These are phyloP conservation scores for Drosophila mayri DNA, from an alignment of 1,140 invertebrate genomes.

Conservation along the genomic window DNA sequence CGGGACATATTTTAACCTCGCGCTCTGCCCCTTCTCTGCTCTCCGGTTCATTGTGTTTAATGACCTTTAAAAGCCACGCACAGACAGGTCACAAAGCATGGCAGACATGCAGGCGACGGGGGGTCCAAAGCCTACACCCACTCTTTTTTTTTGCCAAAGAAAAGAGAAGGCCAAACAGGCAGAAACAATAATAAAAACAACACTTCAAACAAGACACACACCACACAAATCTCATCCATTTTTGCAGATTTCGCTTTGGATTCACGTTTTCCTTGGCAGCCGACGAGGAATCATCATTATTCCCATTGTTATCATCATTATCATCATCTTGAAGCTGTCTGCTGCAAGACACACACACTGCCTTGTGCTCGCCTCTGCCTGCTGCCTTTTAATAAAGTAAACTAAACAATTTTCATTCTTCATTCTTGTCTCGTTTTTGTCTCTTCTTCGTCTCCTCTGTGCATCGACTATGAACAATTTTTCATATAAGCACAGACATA, in stretches of 20 bases:
- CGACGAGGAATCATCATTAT: slow-evolving; percentile 32
- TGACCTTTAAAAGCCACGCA: slow-evolving; percentile 81
- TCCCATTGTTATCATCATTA: slow-evolving; percentile 60
- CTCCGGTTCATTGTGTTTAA: slow-evolving; percentile 66
- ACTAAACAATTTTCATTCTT: slow-evolving; percentile 83
- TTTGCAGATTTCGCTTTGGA: slow-evolving; percentile 52
- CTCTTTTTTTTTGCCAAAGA: neutral
- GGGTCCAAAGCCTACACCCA: slow-evolving; percentile 27
- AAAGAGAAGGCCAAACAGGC: slow-evolving; percentile 38
- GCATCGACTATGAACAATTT: slow-evolving; percentile 63
- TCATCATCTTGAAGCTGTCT: slow-evolving; percentile 59
- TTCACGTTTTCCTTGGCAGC: slow-evolving; percentile 52
- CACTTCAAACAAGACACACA: slow-evolving; percentile 39
- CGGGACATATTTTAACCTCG: slow-evolving; percentile 41
- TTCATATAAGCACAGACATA: slow-evolving; percentile 32
- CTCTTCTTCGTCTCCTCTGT: slow-evolving; percentile 61
- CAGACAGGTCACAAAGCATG: slow-evolving; percentile 71
- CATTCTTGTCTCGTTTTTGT: slow-evolving; percentile 79
- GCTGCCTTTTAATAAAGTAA: slow-evolving; percentile 80
- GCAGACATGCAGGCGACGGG: slow-evolving; percentile 44
- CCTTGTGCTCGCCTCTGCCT: slow-evolving; percentile 50
- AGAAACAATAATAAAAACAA: slow-evolving; percentile 38
- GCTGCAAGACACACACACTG: slow-evolving; percentile 42
- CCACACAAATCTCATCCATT: slow-evolving; percentile 37
- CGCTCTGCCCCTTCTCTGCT: slow-evolving; percentile 1